phyloP scores from a whole-genome alignment of 2,113 vertebrate genomes.

The Stigmatopora argus region DNA sequence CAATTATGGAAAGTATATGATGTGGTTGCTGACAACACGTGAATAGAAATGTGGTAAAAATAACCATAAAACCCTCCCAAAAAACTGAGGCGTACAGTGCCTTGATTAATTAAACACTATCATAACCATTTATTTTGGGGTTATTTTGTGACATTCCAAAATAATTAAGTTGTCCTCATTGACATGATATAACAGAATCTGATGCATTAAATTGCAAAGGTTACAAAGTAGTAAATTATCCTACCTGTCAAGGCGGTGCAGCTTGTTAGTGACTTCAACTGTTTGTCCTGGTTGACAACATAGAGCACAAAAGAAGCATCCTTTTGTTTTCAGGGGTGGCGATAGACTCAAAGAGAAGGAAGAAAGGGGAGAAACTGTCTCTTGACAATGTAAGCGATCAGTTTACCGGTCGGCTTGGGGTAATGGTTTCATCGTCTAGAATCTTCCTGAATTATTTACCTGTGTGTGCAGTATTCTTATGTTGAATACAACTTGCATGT shows the following conservation, averaged over 20 bases:
- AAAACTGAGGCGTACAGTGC: too few relatives aligned
- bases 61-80: too few relatives aligned
- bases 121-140: too few relatives aligned
- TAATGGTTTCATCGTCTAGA: constrained; percentile 81
- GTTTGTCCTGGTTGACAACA: constrained; percentile 15
- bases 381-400: constrained; percentile 61
- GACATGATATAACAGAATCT: background rate
- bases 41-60: too few relatives aligned
- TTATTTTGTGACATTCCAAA: too few relatives aligned
- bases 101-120: too few relatives aligned
- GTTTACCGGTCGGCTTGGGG: constrained; percentile 81
- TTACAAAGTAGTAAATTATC: background rate
- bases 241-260: constrained; percentile 1
- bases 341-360: constrained; percentile 19
- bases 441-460: constrained; percentile 87
- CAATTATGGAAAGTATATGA: too few relatives aligned
- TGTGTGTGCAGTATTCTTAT: constrained; percentile 11
- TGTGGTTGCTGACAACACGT: too few relatives aligned
- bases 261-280: background rate
- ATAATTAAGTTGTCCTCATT: background rate
- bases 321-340: constrained; percentile 2
- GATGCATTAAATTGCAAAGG: background rate
- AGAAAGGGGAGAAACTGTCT: constrained; percentile 6
- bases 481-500: background rate
- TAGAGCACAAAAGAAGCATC: constrained; percentile 5